Percentiles rank a stretch among this genome's conserved stretches.
These are phyloP conservation scores for Lethrus apterus DNA, from an alignment of 1,140 invertebrate genomes.

Conservation along the genomic window DNA sequence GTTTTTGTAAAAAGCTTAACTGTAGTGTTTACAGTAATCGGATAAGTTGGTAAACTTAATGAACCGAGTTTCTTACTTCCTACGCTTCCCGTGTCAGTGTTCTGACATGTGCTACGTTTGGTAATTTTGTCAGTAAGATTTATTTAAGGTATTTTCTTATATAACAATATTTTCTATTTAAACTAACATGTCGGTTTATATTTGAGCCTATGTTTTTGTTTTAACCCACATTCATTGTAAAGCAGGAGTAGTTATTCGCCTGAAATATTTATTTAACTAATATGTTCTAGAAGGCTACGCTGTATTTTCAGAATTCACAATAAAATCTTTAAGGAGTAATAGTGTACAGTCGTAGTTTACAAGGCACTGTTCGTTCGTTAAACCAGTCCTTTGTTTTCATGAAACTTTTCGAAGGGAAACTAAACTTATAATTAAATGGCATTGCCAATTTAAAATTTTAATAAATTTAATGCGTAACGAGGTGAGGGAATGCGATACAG, in stretches of 20 bases:
- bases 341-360: neutral
- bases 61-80: slow-evolving; percentile 20
- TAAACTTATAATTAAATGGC: neutral
- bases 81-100: slow-evolving; percentile 9
- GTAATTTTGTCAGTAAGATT: too few species aligned
- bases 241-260: too few species aligned
- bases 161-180: neutral
- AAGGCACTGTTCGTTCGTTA: neutral
- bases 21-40: slow-evolving; percentile 22
- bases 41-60: slow-evolving; percentile 22
- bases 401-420: neutral
- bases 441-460: slow-evolving; percentile 6
- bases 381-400: neutral
- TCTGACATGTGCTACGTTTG: neutral
- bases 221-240: too few species aligned
- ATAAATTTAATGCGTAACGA: slow-evolving; percentile 11
- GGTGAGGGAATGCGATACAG: slow-evolving; percentile 26
- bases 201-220: neutral
- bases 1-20: slow-evolving; percentile 9
- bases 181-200: neutral
- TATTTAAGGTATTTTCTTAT: neutral
- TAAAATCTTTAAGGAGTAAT: neutral
- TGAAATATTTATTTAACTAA: too few species aligned
- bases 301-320: neutral
- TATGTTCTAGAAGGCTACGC: too few species aligned